A percentile compares a stretch with the other conserved stretches of the same genome.
These are phyloP conservation scores for Ectropis grisescens DNA, from an alignment of 1,140 invertebrate genomes.

Conservation along the genomic window DNA sequence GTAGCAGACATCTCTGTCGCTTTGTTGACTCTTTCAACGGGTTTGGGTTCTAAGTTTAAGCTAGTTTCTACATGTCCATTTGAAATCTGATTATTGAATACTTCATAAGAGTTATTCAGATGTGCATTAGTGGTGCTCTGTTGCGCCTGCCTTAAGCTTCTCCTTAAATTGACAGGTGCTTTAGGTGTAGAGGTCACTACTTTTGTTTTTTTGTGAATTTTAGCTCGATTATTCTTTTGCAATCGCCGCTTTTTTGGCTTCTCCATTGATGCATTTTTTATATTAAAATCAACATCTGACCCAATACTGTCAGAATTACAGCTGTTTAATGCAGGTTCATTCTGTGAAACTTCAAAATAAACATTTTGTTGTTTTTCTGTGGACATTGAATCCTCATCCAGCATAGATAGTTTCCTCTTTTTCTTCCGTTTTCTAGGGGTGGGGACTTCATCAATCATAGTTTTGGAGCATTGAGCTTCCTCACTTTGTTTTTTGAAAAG, in stretches of 20 bases:
- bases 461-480: conserved; percentile 37
- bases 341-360: conserved; percentile 37
- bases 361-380: conserved; percentile 41
- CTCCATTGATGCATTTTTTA: conserved; percentile 31
- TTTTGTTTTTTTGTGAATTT: conserved; percentile 39
- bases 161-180: conserved; percentile 24
- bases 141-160: conserved; percentile 38
- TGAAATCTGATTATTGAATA: conserved; percentile 19
- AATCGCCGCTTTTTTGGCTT: conserved; percentile 34
- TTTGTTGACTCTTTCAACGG: conserved; percentile 9
- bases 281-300: conserved; percentile 46
- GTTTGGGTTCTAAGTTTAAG: conserved; percentile 9
- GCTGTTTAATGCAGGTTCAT: conserved; percentile 19
- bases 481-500: conserved; percentile 36
- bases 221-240: conserved; percentile 25
- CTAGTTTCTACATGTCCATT: conserved; percentile 22
- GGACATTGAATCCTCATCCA: conserved; percentile 40
- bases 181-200: conserved; percentile 49
- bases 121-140: conserved; percentile 27
- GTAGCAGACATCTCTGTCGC: conserved; percentile 8
- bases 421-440: conserved; percentile 35
- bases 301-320: conserved; percentile 28
- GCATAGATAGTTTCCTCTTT: conserved; percentile 37
- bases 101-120: conserved; percentile 36
- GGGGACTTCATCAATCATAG: conserved; percentile 22